Evolutionary conservation across 2,797 vertebrate genomes (phyloP).

Genomic region (Denticeps clupeoides): DNA sequence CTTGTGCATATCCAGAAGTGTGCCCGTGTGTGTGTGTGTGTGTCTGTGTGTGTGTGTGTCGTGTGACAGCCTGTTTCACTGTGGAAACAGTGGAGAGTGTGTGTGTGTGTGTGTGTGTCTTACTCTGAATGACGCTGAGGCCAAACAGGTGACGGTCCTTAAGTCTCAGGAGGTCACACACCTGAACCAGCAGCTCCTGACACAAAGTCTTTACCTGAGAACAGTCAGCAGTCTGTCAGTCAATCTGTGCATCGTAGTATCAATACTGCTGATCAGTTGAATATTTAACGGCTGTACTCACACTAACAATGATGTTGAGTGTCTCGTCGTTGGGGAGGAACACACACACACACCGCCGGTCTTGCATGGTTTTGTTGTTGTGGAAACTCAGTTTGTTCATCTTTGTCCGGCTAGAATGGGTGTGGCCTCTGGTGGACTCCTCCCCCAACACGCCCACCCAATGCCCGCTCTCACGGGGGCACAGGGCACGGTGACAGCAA

Average conservation of each 20-base stretch:
- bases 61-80: too few relatives aligned
- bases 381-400: constrained; percentile 97
- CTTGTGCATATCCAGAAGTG: too few relatives aligned
- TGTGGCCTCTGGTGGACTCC: constrained; percentile 43
- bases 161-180: constrained; percentile 90
- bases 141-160: constrained; percentile 96
- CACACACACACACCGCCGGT: constrained; percentile 95
- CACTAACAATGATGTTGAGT: constrained; percentile 91
- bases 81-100: constrained; percentile 20
- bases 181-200: constrained; percentile 87
- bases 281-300: too few relatives aligned
- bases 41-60: too few relatives aligned
- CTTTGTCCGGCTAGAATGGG: constrained; percentile 52
- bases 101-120: constrained; percentile 34
- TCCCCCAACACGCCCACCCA: constrained; percentile 37
- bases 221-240: background rate
- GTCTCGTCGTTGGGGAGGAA: constrained; percentile 96
- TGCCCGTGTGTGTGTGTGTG: too few relatives aligned
- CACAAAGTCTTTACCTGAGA: constrained; percentile 87
- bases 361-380: constrained; percentile 98
- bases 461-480: constrained; percentile 19
- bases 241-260: too few relatives aligned
- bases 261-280: too few relatives aligned
- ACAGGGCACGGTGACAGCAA: too few relatives aligned
- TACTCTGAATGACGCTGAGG: constrained; percentile 97